Evolutionary conservation across 30 jellyfish, hydroid and myxozoan species (phyloP).

Genomic region (Morbakka virulenta): DNA sequence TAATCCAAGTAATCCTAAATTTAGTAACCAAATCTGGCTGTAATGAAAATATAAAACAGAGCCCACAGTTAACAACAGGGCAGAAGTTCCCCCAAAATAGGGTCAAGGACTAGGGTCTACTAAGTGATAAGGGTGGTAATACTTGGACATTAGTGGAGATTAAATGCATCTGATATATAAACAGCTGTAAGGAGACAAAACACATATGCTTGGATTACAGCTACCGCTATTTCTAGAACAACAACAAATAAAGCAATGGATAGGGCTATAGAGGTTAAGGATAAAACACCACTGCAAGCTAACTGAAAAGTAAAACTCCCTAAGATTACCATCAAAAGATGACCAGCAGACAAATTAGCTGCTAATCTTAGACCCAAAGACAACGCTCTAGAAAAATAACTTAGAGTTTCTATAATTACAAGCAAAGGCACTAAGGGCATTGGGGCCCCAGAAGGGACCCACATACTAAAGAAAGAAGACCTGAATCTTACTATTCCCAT

Average conservation of each 20-base stretch:
- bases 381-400: slow-evolving; percentile 53
- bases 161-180: slow-evolving; percentile 42
- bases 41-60: slow-evolving; percentile 56
- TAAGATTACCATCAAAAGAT: slow-evolving; percentile 25
- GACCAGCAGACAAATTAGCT: slow-evolving; percentile 69
- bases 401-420: slow-evolving; percentile 53
- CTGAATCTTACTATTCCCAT: neutral
- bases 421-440: slow-evolving; percentile 41
- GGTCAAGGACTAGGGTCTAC: slow-evolving; percentile 80
- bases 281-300: neutral
- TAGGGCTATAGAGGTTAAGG: slow-evolving; percentile 8
- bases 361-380: slow-evolving; percentile 60
- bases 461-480: slow-evolving; percentile 1
- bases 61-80: slow-evolving; percentile 37
- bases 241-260: slow-evolving; percentile 13
- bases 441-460: slow-evolving; percentile 63
- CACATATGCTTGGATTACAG: slow-evolving; percentile 57
- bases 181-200: slow-evolving; percentile 21
- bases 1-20: neutral
- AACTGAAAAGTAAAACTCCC: slow-evolving; percentile 25
- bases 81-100: slow-evolving; percentile 31
- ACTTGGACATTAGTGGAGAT: slow-evolving; percentile 44
- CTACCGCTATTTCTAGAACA: slow-evolving; percentile 47
- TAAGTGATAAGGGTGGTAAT: slow-evolving; percentile 57
- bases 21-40: slow-evolving; percentile 11